Percentiles rank a stretch among this genome's conserved stretches.
phyloP scores from a whole-genome alignment of 2,888 invertebrate species.

The Sphaerophoria taeniata region DNA sequence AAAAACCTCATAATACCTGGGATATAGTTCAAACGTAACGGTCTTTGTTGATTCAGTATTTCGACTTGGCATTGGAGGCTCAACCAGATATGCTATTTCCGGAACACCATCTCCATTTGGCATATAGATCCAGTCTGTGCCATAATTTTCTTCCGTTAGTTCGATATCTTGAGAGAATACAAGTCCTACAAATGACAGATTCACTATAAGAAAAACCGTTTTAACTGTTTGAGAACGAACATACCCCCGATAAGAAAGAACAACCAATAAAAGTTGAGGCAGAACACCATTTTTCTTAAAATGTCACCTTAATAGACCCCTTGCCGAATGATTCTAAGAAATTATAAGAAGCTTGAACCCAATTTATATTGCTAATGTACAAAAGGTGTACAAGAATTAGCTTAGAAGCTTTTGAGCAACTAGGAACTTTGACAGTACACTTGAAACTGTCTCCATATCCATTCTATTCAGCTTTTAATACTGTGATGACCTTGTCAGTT shows the following conservation, averaged over 20 bases:
- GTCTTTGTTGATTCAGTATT: constrained; percentile 77
- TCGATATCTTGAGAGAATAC: constrained; percentile 77
- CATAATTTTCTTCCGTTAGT: constrained; percentile 81
- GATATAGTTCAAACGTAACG: constrained; percentile 80
- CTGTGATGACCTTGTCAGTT: constrained; percentile 24
- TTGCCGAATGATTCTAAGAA: constrained; percentile 22
- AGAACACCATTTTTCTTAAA: constrained; percentile 33
- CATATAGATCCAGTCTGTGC: constrained; percentile 82
- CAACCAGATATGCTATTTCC: constrained; percentile 81
- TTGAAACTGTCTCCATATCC: background rate
- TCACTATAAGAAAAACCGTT: background rate
- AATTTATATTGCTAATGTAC: constrained; percentile 49
- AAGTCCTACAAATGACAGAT: constrained; percentile 18
- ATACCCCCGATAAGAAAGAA: constrained; percentile 43
- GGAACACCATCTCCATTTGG: constrained; percentile 82
- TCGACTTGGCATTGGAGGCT: constrained; percentile 79
- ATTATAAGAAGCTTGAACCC: constrained; percentile 4
- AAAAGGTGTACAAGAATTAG: background rate
- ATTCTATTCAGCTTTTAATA: background rate
- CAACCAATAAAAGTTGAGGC: constrained; percentile 43
- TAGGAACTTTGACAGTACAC: background rate
- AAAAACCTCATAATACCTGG: constrained; percentile 76
- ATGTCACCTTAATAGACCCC: background rate
- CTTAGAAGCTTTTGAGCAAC: constrained; percentile 38
- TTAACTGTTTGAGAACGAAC: background rate